Conservation (phyloP, 2,888 invertebrate species). For the Galerucella calmariensis region DNA sequence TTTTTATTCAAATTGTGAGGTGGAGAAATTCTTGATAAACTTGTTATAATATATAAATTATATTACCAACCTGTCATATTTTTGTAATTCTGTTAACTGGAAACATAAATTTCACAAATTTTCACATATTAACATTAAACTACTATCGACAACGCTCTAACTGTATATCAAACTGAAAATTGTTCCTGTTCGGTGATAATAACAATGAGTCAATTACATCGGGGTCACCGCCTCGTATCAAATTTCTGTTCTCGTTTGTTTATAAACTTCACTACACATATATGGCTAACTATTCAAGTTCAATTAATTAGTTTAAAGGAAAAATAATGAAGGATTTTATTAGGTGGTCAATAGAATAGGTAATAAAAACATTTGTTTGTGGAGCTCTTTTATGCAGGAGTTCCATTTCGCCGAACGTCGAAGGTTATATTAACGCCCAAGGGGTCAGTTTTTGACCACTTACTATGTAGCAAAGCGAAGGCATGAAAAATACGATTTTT, state of each 20-base stretch:
- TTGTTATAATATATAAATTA: background rate
- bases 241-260: background rate
- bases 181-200: background rate
- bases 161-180: background rate
- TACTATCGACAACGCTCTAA: background rate
- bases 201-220: background rate
- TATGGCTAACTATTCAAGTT: background rate
- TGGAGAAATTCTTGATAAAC: too few relatives aligned
- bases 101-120: background rate
- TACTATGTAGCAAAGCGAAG: too few relatives aligned
- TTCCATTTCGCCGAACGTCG: too few relatives aligned
- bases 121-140: background rate
- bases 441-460: too few relatives aligned
- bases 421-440: too few relatives aligned
- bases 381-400: too few relatives aligned
- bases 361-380: background rate
- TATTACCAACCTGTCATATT: background rate
- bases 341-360: background rate
- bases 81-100: background rate
- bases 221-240: constrained; percentile 3
- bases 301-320: too few relatives aligned
- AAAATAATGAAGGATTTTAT: background rate
- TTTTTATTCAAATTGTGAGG: background rate
- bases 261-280: background rate
- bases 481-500: too few relatives aligned